Evolutionary conservation across 2,113 vertebrate species (phyloP), one percentile per base, ranked within the genome.

Genomic region (Charadrius vociferus): DNA sequence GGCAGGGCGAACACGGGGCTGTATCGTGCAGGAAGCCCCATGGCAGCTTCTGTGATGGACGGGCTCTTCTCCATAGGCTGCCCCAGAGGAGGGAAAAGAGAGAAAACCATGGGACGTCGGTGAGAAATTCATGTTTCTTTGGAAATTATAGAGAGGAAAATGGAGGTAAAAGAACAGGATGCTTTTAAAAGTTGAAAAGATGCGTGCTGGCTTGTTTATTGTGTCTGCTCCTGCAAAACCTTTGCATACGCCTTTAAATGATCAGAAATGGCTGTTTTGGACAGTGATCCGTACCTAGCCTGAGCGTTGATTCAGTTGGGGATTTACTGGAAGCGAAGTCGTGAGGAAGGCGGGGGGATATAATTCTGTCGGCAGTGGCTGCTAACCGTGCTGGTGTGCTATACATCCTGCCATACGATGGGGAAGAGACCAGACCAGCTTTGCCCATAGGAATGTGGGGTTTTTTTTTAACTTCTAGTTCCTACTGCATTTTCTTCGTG

Each of bases 361-460:
- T 5, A 13, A 32, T 50, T 11, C 39, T 17, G 14, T 29, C 58
- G 17, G 59, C 52, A 18, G 52, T 2, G 26, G 8, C 66, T 16
- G n/a, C 14, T 13, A 3, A 4, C 61, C 21, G 0, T 7, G 12
- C 45, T 23, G 1, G 6, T 10, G 30, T 12, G 50, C 17, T 21
- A 1, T 10, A 7, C 3, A 2, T 34, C 43, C 43, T 52, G 43
- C 50, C 26, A 0, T 22, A 7, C 0, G 2, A 14, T 5, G 11
- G 23, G 26, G 18, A 36, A 32, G 20, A 41, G 37, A 15, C 58
- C 21, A 22, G 8, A 10, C 27, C 58, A 45, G 43, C 37, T 71
- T 53, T 73, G 21, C 36, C 41, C 16, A 2, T 7, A 26, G 23
- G 12, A 36, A 49, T 78, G 52, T 21, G 37, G 11, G 10, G 17